Evolutionary conservation across 2,113 vertebrate genomes (phyloP).

Genomic region (Chlorodrepanis virens): DNA sequence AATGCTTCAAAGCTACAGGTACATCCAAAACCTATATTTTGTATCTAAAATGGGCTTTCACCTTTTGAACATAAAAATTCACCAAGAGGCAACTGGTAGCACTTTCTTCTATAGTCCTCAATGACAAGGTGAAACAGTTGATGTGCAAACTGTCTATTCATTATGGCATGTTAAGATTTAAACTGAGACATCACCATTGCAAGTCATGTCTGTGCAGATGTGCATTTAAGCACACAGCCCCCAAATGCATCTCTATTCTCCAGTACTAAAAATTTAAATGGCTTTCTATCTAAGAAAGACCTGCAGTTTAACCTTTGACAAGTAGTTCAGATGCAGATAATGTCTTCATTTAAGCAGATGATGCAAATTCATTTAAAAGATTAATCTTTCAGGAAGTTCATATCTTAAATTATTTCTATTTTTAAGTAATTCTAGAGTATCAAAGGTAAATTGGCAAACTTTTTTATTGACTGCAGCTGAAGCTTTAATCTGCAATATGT

Average conservation of each 20-base stretch:
- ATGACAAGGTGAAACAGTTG: background rate
- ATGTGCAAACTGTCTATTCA: background rate
- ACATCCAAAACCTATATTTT: background rate
- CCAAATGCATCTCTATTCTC: background rate
- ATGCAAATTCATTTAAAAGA: background rate
- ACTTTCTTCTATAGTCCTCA: background rate
- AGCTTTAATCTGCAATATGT: background rate
- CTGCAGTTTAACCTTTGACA: background rate
- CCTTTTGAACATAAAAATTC: background rate
- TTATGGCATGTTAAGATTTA: background rate
- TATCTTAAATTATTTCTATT: background rate
- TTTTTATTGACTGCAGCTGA: background rate
- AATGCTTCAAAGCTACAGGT: background rate
- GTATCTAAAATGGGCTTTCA: background rate
- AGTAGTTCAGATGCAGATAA: background rate
- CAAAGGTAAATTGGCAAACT: background rate
- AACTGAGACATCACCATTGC: background rate
- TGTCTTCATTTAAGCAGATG: background rate
- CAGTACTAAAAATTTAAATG: background rate
- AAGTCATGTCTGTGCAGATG: background rate
- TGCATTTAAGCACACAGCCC: background rate
- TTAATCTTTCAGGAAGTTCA: background rate
- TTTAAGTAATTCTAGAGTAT: background rate
- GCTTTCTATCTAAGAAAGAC: background rate
- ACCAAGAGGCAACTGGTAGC: background rate